Base-by-base conservation (phyloP, 2,113 vertebrate species). In the Indicator maculatus region DNA sequence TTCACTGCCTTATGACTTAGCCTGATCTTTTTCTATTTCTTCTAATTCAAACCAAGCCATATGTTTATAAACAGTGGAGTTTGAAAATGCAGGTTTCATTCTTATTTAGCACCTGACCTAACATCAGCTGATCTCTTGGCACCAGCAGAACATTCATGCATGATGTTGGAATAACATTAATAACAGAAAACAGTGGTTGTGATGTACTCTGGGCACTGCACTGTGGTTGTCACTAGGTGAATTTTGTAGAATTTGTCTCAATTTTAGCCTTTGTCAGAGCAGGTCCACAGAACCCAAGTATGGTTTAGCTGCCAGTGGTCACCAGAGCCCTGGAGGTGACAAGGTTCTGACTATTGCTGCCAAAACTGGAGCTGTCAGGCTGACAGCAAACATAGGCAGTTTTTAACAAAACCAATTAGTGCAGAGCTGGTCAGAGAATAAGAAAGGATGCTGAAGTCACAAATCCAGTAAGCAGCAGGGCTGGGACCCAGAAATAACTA, bases 131-230 rank as follows among this genome's bases (percentile, higher is more conserved):
- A 83, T 47, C 18, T 83, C 69, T 66, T 60, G 55, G 56, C 5
- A 2, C 39, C 63, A 78, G 41, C 52, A 75, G 72, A 83, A 69
- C 30, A 21, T 19, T 21, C 0, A 0, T 16, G 50, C 11, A 31
- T 63, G 64, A 33, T 0, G 0, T 24, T 63, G 74, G 47, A 91
- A 72, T 86, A 47, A 30, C 3, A 20, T 65, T 74, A 86, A 56
- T 31, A 56, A 77, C 31, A 64, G 69, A 59, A 69, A 77, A 16
- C 18, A 20, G 41, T 18, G 47, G 8, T 27, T 86, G 26, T 69
- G 38, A 44, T 44, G 23, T 15, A 65, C 31, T 64, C 58, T 53
- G 38, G 16, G 20, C 28, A 41, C 44, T 70, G 59, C 45, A 59
- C 18, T 0, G 0, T 30, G 45, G 31, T 64, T 52, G 70, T 71